Percentiles rank a stretch among this genome's conserved stretches.
Evolutionary conservation across 1,140 invertebrate species (phyloP).

Genomic region (Adoxophyes honmai): DNA sequence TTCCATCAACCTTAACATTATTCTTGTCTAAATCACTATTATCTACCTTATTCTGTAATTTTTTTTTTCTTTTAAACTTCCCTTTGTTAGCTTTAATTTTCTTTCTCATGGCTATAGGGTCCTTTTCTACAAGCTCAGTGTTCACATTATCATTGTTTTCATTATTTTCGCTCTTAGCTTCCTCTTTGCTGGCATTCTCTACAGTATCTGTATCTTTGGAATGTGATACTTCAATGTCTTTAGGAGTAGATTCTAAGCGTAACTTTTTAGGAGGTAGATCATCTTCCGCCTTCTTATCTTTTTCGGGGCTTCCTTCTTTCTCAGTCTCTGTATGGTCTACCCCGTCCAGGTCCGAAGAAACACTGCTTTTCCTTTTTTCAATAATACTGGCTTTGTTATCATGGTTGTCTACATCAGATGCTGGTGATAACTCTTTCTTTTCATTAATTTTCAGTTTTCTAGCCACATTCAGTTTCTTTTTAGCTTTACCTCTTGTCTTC

Average conservation of each 20-base stretch:
- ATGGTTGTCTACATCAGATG: conserved; percentile 48
- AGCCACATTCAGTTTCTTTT: conserved; percentile 43
- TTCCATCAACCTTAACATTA: conserved; percentile 33
- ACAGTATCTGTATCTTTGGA: conserved; percentile 54
- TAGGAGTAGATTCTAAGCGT: conserved; percentile 55
- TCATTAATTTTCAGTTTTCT: conserved; percentile 51
- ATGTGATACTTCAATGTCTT: conserved; percentile 48
- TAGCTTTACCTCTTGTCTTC: conserved; percentile 54
- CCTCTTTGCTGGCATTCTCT: conserved; percentile 35
- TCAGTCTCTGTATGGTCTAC: conserved; percentile 45
- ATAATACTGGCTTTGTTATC: conserved; percentile 69
- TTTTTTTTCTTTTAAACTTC: conserved; percentile 58
- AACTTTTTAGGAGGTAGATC: conserved; percentile 63
- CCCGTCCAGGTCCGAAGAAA: conserved; percentile 60
- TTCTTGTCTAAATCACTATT: conserved; percentile 39
- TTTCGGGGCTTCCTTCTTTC: conserved; percentile 49
- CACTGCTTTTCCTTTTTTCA: conserved; percentile 66
- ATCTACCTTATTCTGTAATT: conserved; percentile 35
- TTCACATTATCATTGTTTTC: conserved; percentile 32
- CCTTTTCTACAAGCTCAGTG: conserved; percentile 35
- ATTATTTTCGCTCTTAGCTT: conserved; percentile 32
- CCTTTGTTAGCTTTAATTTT: conserved; percentile 68
- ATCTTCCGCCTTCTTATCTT: conserved; percentile 50
- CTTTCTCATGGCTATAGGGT: conserved; percentile 48
- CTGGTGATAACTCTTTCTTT: conserved; percentile 39